phyloP scores from a whole-genome alignment of 2,113 vertebrate genomes.

The Xenopus borealis region DNA sequence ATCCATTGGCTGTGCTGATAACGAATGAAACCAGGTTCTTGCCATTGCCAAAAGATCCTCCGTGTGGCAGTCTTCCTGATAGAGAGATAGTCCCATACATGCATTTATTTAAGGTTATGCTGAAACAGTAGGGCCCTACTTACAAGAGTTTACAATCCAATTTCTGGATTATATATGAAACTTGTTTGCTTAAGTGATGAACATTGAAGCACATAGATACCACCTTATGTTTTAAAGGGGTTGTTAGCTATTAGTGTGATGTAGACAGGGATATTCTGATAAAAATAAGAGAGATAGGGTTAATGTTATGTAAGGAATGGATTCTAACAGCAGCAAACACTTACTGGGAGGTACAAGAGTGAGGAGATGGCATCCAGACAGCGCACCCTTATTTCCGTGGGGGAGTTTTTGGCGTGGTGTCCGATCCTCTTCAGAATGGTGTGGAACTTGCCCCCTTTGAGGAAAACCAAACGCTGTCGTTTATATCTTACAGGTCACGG shows the following conservation, averaged over 20 bases:
- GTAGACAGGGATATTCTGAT: too few relatives aligned
- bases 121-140: too few relatives aligned
- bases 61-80: constrained; percentile 85
- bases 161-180: too few relatives aligned
- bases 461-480: too few relatives aligned
- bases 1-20: constrained; percentile 80
- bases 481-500: background rate
- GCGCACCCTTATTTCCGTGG: constrained; percentile 78
- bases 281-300: too few relatives aligned
- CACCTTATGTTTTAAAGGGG: too few relatives aligned
- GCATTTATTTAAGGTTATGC: background rate
- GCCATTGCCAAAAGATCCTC: constrained; percentile 88
- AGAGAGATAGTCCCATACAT: background rate
- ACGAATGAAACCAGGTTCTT: constrained; percentile 82
- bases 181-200: too few relatives aligned
- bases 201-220: too few relatives aligned
- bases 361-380: constrained; percentile 84
- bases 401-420: constrained; percentile 72
- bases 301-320: too few relatives aligned
- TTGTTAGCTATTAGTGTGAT: too few relatives aligned
- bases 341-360: constrained; percentile 81
- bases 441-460: constrained; percentile 68
- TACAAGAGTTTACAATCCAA: too few relatives aligned
- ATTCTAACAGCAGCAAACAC: constrained; percentile 36
- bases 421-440: constrained; percentile 73